Base-by-base conservation (phyloP, 2,888 invertebrate species). In the Agapostemon virescens region DNA sequence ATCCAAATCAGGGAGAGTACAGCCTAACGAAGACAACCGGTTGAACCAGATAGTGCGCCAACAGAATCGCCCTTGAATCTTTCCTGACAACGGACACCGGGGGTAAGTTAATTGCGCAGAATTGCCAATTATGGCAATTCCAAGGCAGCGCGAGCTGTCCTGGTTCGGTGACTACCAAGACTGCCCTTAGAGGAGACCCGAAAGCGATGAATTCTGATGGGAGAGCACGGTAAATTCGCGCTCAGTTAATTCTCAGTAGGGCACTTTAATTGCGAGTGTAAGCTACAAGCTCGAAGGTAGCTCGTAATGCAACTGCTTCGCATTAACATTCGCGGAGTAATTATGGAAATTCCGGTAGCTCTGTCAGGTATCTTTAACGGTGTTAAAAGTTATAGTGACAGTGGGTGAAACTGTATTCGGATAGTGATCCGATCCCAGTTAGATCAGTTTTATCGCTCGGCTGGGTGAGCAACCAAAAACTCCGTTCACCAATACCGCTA, bases 91-190 rank as follows among this genome's bases (percentile, higher is more conserved):
- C 72, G 42, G 68, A 49, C 38, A 73, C 55, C 55, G 40, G 52
- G 36, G 58, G 69, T 58, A 38, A 52, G 78, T 73, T 86, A 86
- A 86, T 86, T 86, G 87, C 69, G 15, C 82, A 66, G 79, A 77
- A 86, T 86, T 86, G 80, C 80, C 85, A 85, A 86, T 86, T 86
- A 86, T 78, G 69, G 64, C 74, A 81, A 83, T 80, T 85, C 74
- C 81, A 71, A 49, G 73, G 69, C 36, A 67, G 58, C 55, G 9
- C 15, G 55, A 58, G 30, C 36, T 36, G 26, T 30, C 58, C 40
- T 52, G 38, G n/a, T 40, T 20, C 55, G 69, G 30, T 15, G 36
- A 38, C 67, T 63, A 64, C 36, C 49, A 68, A 74, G 72, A 83
- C 79, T 76, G 68, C 49, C 58, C 74, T 52, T 61, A 58, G 66